phyloP scores from a whole-genome alignment of 2,797 vertebrate genomes.

The Aratinga solstitialis region DNA sequence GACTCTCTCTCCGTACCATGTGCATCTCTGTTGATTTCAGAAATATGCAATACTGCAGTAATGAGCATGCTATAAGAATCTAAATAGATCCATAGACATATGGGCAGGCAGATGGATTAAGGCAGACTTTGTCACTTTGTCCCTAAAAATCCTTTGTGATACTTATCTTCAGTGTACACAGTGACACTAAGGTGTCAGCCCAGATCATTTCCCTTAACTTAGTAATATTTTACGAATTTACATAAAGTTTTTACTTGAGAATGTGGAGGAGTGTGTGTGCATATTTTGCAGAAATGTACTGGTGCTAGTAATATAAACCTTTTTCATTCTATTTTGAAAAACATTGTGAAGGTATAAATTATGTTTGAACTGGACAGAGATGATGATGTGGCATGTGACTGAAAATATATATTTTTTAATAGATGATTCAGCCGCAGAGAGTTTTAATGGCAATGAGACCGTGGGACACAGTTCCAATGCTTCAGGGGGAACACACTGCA shows the following conservation, averaged over 20 bases:
- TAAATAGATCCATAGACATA: background rate
- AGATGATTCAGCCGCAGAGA: conserved; percentile 87
- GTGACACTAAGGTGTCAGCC: background rate
- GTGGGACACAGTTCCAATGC: conserved; percentile 78
- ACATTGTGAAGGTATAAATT: conserved; percentile 6
- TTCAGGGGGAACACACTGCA: conserved; percentile 80
- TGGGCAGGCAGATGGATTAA: background rate
- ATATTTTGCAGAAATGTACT: conserved; percentile 11
- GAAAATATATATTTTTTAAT: conserved; percentile 73
- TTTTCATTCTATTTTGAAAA: conserved; percentile 33
- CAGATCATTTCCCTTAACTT: background rate
- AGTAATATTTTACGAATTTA: background rate
- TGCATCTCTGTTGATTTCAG: background rate
- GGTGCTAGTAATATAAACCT: background rate
- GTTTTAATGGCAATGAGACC: conserved; percentile 84
- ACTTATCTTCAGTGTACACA: background rate
- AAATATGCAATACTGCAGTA: background rate
- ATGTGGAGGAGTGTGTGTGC: background rate
- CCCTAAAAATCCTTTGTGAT: background rate
- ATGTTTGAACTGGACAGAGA: conserved; percentile 48
- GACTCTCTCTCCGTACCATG: background rate
- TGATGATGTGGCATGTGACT: conserved; percentile 53
- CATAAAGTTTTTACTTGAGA: background rate
- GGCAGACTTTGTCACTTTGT: conserved; percentile 11
- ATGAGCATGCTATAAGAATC: background rate